Evolutionary conservation across 2,888 invertebrate genomes (phyloP), one percentile per base, ranked within the genome.

Genomic region (Corbicula japonica): DNA sequence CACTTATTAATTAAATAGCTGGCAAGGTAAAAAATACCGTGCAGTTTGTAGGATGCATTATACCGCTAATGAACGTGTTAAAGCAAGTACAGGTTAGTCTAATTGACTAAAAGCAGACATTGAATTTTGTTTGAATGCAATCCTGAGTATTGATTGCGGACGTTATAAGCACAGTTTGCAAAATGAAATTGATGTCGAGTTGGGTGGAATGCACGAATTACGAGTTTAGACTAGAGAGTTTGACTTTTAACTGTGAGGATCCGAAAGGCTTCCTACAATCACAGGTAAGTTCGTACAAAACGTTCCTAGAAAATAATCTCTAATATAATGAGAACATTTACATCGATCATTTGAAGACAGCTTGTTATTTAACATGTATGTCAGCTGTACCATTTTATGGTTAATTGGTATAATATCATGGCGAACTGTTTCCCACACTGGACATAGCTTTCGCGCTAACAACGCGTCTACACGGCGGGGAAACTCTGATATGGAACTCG

Each of bases 161-260:
- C 10, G 8, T 38, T 38, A 18, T 12, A 38, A 38, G 8, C 8
- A 12, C 41, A 12, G 18, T 15, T 38, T 23, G 30, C 28, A 35
- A 8, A 35, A 72, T 72, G 71, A 54, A 62, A 54, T 18, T 72
- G 15, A 72, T 62, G 65, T 71, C 76, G 21, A 61, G 70, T n/a
- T 85, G 80, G 69, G 44, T 72, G 21, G 83, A 87, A 58, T 83
- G 79, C 41, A 65, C 86, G 30, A 82, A 78, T 21, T 76, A 85
- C 35, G 90, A 89, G 74, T 87, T 90, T 56, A 79, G 86, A 38
- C 84, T 88, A 6, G 89, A 90, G 50, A 86, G 87, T 77, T 74
- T 87, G 21, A 83, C 86, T 12, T 77, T 89, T 12, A 81, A 83
- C 18, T 82, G 88, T 66, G 88, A 87, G 15, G 82, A 84, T 41